phyloP scores from a whole-genome alignment of 2,797 vertebrate species.

The Catamblyrhynchus diadema region DNA sequence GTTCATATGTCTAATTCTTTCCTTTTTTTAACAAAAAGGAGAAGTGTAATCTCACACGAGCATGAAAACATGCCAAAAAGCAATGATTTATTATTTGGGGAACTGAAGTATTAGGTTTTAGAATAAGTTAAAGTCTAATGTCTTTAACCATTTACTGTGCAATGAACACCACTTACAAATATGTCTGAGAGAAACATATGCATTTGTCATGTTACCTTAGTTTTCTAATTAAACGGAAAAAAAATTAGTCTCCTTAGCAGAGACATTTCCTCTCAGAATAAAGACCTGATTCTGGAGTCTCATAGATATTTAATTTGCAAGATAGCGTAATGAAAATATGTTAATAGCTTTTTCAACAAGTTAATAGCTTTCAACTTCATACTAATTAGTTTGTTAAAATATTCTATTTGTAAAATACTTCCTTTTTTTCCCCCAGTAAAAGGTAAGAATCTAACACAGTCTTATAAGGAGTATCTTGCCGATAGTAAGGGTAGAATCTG shows the following conservation, averaged over 20 bases:
- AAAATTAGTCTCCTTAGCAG: background rate
- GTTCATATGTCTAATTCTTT: background rate
- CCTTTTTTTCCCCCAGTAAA: background rate
- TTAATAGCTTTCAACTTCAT: constrained; percentile 61
- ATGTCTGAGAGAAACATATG: background rate
- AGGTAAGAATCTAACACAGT: background rate
- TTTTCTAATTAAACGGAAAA: background rate
- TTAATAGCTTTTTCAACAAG: constrained; percentile 59
- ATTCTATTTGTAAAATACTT: constrained; percentile 4
- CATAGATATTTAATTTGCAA: constrained; percentile 55
- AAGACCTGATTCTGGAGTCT: constrained; percentile 31
- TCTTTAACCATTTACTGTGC: background rate
- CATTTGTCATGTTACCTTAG: background rate
- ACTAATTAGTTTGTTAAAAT: constrained; percentile 60
- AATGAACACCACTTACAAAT: background rate
- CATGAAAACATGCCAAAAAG: background rate
- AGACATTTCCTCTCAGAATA: constrained; percentile 34
- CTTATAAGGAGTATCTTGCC: background rate
- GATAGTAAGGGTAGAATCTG: background rate
- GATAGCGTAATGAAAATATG: constrained; percentile 22
- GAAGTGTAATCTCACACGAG: background rate
- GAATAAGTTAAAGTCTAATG: background rate
- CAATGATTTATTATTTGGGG: background rate
- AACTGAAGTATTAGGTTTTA: background rate
- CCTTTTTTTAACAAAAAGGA: background rate